Conservation (phyloP, 2,888 invertebrate species). For the Tachina fera region DNA sequence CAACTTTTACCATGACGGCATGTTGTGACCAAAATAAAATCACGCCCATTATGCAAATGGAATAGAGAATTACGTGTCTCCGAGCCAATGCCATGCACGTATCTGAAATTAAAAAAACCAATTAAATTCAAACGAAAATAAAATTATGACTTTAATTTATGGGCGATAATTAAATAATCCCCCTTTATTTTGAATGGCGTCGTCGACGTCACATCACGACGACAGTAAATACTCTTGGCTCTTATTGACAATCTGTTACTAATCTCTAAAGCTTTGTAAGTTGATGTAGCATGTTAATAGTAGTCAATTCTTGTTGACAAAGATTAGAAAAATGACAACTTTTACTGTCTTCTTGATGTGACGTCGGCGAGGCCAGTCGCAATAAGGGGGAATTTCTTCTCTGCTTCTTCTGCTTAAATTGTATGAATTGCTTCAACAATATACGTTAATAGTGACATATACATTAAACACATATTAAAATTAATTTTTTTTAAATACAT, state of each 20-base stretch:
- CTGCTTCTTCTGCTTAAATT: constrained; percentile 8
- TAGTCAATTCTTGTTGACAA: too few species aligned
- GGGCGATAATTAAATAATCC: neutral
- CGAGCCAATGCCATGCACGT: constrained; percentile 99
- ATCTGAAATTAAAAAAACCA: constrained; percentile 82
- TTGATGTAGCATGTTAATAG: too few species aligned
- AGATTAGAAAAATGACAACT: too few species aligned
- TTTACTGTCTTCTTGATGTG: too few species aligned
- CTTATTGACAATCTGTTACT: too few species aligned
- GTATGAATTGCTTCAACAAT: neutral
- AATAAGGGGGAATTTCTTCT: too few species aligned
- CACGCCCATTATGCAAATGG: constrained; percentile 97
- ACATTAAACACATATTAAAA: constrained; percentile 6
- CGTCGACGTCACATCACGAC: too few species aligned
- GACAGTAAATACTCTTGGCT: too few species aligned
- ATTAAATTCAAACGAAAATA: constrained; percentile 53
- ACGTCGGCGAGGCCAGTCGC: too few species aligned
- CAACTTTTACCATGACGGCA: constrained; percentile 99
- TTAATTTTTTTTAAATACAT: neutral
- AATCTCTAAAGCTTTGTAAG: too few species aligned
- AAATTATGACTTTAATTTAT: constrained; percentile 32
- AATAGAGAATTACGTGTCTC: constrained; percentile 98
- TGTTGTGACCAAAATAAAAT: constrained; percentile 97
- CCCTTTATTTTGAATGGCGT: too few species aligned
- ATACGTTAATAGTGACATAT: constrained; percentile 11